A percentile compares a stretch with the other conserved stretches of the same genome.
These are phyloP conservation scores for Ceyx melanurus DNA, from an alignment of 2,113 vertebrate species.

Conservation along the genomic window DNA sequence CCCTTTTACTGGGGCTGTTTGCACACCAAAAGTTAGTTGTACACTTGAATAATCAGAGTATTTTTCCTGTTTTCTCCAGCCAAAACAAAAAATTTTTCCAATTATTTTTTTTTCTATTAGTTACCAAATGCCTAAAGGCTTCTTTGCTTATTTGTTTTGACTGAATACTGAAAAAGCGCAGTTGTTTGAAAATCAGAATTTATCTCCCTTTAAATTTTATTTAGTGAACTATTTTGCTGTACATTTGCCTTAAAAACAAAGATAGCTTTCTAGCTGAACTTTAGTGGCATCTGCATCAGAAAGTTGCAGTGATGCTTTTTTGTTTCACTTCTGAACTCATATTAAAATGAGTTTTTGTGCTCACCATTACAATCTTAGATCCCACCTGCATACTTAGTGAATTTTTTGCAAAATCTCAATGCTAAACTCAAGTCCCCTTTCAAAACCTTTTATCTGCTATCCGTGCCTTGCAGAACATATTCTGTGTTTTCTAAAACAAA, in stretches of 20 bases:
- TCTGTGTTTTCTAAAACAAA: not conserved
- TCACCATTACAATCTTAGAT: not conserved
- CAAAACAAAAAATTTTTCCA: not conserved
- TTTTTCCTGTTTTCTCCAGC: not conserved
- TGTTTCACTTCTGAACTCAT: not conserved
- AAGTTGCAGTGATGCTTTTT: not conserved
- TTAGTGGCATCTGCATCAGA: not conserved
- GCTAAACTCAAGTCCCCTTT: not conserved
- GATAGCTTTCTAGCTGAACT: not conserved
- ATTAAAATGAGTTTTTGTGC: not conserved
- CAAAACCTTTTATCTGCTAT: not conserved
- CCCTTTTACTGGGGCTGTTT: not conserved
- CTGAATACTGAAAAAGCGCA: not conserved
- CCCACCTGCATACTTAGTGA: not conserved
- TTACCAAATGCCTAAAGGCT: not conserved
- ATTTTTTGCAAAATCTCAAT: not conserved
- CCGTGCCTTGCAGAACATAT: not conserved
- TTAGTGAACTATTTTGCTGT: not conserved
- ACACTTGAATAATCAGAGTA: not conserved
- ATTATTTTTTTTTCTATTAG: not conserved
- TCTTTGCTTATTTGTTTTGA: not conserved
- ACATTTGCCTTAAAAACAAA: not conserved
- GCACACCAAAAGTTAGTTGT: not conserved
- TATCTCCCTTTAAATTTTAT: not conserved
- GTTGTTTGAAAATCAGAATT: not conserved